phyloP scores from a whole-genome alignment of 2,113 vertebrate species.

The Mesoclemmys tuberculata region DNA sequence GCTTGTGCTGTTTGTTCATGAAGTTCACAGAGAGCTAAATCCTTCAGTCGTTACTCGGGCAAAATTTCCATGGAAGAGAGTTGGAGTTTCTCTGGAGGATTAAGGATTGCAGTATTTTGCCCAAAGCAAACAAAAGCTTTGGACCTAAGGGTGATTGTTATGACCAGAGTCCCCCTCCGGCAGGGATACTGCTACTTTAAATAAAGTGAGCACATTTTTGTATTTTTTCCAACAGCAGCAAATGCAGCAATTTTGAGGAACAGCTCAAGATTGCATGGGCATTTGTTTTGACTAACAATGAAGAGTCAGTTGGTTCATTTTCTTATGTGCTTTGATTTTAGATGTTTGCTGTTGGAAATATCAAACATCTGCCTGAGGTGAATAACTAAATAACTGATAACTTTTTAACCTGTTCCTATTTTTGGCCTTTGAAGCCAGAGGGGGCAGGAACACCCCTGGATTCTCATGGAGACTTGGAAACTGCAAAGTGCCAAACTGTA shows the following conservation, averaged over 20 bases:
- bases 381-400: constrained; percentile 64
- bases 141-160: constrained; percentile 39
- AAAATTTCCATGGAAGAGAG: constrained; percentile 36
- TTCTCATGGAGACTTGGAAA: constrained; percentile 60
- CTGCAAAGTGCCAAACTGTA: constrained; percentile 63
- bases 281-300: constrained; percentile 41
- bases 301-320: constrained; percentile 20
- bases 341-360: constrained; percentile 67
- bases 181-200: neutral
- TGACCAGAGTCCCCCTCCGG: constrained; percentile 25
- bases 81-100: constrained; percentile 32
- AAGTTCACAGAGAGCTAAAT: constrained; percentile 55
- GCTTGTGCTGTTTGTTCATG: constrained; percentile 60
- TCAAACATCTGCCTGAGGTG: constrained; percentile 63
- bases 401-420: constrained; percentile 63
- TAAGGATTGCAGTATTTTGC: constrained; percentile 44
- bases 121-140: constrained; percentile 23
- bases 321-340: constrained; percentile 44
- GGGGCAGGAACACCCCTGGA: constrained; percentile 70
- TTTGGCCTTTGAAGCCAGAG: constrained; percentile 64
- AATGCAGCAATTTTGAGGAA: constrained; percentile 26
- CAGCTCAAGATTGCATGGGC: neutral
- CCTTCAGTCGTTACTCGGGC: constrained; percentile 32
- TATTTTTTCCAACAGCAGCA: constrained; percentile 7
- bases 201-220: neutral